Conservation (phyloP, 2,113 vertebrate genomes). For the Pimephales promelas region DNA sequence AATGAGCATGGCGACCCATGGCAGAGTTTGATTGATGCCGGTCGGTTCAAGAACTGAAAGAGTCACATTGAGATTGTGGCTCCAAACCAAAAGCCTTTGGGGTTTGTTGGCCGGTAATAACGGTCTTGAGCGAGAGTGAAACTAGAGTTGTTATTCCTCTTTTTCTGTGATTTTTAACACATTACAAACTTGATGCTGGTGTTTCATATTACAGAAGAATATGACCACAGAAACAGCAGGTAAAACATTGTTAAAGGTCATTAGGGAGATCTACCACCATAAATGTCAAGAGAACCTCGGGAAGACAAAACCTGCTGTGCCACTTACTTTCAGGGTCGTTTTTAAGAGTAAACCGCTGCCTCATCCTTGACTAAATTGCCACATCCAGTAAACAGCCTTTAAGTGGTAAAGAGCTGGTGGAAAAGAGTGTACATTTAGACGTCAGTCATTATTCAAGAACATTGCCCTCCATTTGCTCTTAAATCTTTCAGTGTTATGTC, state of each 20-base stretch:
- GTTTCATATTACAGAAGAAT: neutral
- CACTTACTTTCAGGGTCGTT: constrained; percentile 1
- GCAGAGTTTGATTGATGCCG: constrained; percentile 35
- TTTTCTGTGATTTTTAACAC: neutral
- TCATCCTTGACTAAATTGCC: constrained; percentile 26
- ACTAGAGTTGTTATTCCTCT: neutral
- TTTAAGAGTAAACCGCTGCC: constrained; percentile 9
- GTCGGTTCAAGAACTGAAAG: constrained; percentile 16
- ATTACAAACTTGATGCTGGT: neutral
- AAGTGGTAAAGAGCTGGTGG: constrained; percentile 10
- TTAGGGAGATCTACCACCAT: neutral
- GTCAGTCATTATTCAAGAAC: constrained; percentile 17
- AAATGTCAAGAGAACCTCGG: constrained; percentile 7
- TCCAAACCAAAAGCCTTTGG: constrained; percentile 6
- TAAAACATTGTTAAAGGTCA: neutral
- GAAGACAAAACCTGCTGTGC: constrained; percentile 27
- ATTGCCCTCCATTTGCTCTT: constrained; percentile 3
- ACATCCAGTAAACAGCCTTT: neutral
- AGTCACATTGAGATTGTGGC: constrained; percentile 4
- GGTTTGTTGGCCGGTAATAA: constrained; percentile 10
- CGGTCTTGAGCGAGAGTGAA: constrained; percentile 5
- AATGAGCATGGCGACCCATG: constrained; percentile 1
- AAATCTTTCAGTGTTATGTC: constrained; percentile 12
- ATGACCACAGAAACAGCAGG: neutral
- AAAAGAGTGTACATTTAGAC: neutral